Evolutionary conservation across 1,140 invertebrate genomes (phyloP), one percentile per base, ranked within the genome.

Genomic region (Chlorops oryzae): DNA sequence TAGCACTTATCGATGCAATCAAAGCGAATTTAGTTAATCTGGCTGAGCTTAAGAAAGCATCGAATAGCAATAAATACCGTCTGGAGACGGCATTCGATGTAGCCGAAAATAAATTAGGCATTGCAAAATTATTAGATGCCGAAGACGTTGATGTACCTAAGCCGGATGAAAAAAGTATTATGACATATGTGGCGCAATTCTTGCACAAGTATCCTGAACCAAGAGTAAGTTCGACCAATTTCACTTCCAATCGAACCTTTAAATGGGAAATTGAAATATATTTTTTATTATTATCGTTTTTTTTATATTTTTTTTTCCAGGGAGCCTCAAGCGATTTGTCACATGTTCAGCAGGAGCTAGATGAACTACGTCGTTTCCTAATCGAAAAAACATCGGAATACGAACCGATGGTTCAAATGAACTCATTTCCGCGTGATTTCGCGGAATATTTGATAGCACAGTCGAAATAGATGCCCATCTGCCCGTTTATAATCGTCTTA

Each of bases 111-210:
- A 87, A 97, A 64, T 75, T 99, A 15, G 93, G 92, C 38, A 96
- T 98, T 58, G 85, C 92, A n/a, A 80, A 87, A 59, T 77, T 98
- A 10, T 75, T 98, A 20, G 94, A 98, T 73, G 85, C 94, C 23
- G 93, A 96, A 78, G 96, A 99, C 76, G 92, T 99, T 22, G 93
- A 98, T 76, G 93, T 97, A 12, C 85, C 90, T 13, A 89, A 90
- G 65, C 96, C 96, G 7, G 96, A 99, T 74, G 96, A 99, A 69
- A 92, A 94, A 73, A 98, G 93, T 25, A 92, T 99, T 55, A 98
- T 99, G 93, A 99, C 96, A 23, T 99, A 99, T 73, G 93, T 99
- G 35, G 94, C 96, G 28, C 94, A 98, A 77, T 99, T 98, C 75
- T 77, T 98, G 55, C 91, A 97, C 70, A 93, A 93, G 75, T 96